phyloP scores from a whole-genome alignment of 2,888 invertebrate genomes.

The Melanchra persicariae region DNA sequence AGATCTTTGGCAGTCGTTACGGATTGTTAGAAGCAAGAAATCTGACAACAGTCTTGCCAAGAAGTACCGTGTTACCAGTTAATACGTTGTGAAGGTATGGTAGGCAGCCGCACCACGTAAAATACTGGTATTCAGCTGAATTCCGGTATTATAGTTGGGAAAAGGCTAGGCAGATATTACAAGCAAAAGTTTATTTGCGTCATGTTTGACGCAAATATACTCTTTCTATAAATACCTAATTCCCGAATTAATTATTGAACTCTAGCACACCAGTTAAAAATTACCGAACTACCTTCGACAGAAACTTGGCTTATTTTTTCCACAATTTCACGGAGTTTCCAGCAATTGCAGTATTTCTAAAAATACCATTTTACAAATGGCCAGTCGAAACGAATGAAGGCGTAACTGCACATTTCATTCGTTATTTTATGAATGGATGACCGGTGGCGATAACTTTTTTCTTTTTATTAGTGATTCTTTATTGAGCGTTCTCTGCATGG shows the following conservation, averaged over 20 bases:
- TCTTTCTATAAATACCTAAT: no score
- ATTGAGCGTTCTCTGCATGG: not conserved
- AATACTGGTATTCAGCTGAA: no score
- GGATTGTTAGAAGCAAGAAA: no score
- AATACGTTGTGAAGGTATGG: no score
- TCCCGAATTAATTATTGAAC: not conserved
- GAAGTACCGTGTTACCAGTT: no score
- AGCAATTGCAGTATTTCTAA: not conserved
- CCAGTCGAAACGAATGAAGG: slow-evolving; percentile 13
- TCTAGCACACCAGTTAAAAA: not conserved
- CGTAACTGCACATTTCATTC: slow-evolving; percentile 40
- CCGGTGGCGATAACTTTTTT: slow-evolving; percentile 1
- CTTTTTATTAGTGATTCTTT: slow-evolving; percentile 26
- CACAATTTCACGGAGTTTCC: not conserved
- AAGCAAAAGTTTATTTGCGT: no score
- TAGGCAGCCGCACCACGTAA: no score
- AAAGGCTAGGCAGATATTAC: no score
- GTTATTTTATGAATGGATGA: slow-evolving; percentile 18
- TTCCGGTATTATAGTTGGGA: no score
- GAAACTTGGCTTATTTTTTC: not conserved
- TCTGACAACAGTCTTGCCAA: no score
- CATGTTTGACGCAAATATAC: no score
- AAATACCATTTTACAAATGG: not conserved
- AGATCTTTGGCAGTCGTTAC: no score
- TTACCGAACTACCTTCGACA: not conserved